A percentile compares a stretch with the other conserved stretches of the same genome.
Evolutionary conservation across 2,113 vertebrate genomes (phyloP).

Genomic region (Cyprinodon variegatus): DNA sequence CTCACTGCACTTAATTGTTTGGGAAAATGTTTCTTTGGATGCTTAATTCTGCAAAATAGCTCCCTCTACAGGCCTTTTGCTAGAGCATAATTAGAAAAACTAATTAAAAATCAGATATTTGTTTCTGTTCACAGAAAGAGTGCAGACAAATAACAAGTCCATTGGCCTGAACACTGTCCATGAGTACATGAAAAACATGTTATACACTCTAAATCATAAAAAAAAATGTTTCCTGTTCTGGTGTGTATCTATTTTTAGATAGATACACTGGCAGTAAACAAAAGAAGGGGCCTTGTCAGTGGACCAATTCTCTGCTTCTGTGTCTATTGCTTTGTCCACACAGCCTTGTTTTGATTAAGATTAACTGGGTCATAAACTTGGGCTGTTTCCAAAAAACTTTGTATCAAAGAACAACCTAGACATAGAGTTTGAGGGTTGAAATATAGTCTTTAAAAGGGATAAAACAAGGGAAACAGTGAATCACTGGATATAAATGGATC

Average conservation of each 20-base stretch:
- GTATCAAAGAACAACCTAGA: conserved; percentile 43
- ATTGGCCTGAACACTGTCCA: conserved; percentile 32
- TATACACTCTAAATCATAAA: conserved; percentile 15
- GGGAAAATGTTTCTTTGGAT: background rate
- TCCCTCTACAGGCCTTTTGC: background rate
- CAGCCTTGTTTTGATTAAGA: conserved; percentile 74
- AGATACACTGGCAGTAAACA: conserved; percentile 54
- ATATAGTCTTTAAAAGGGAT: conserved; percentile 42
- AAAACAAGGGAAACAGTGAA: conserved; percentile 45
- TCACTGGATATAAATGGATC: conserved; percentile 61
- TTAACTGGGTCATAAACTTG: conserved; percentile 72
- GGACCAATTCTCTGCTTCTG: conserved; percentile 45
- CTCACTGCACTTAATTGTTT: background rate
- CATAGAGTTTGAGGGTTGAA: conserved; percentile 20
- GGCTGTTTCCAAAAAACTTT: conserved; percentile 60
- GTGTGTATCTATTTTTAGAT: conserved; percentile 41
- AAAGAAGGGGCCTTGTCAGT: conserved; percentile 45
- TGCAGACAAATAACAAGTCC: conserved; percentile 19
- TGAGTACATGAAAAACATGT: conserved; percentile 13
- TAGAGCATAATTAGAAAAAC: conserved; percentile 23
- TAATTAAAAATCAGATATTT: conserved; percentile 21
- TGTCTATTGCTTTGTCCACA: conserved; percentile 29
- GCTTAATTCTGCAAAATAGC: conserved; percentile 20
- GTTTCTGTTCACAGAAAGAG: background rate
- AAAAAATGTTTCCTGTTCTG: conserved; percentile 19